Evolutionary conservation across 2,888 invertebrate species (phyloP).

Genomic region (Trichopoda pennipes): DNA sequence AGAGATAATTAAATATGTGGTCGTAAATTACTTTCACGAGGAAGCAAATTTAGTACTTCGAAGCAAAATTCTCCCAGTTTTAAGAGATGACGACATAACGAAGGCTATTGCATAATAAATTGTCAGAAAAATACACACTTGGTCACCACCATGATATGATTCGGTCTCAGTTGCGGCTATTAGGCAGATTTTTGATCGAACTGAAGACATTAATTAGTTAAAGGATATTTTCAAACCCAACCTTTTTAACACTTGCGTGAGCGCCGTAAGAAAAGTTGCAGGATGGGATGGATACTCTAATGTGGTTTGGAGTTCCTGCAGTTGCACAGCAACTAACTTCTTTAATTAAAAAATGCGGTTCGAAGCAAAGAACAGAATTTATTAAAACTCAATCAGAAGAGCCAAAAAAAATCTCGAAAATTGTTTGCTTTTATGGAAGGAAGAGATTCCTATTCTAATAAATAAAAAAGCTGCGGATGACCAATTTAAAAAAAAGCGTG

Average conservation of each 20-base stretch:
- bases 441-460: too few relatives aligned
- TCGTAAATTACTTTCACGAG: neutral
- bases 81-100: neutral
- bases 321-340: neutral
- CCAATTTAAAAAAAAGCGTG: too few relatives aligned
- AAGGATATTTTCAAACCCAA: too few relatives aligned
- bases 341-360: neutral
- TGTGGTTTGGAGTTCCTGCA: neutral
- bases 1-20: neutral
- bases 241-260: too few relatives aligned
- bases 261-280: too few relatives aligned
- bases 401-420: too few relatives aligned
- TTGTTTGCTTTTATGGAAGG: too few relatives aligned
- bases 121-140: neutral
- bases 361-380: slow-evolving; percentile 2
- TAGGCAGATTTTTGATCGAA: neutral
- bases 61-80: neutral
- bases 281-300: neutral
- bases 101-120: neutral
- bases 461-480: too few relatives aligned
- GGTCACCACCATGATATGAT: slow-evolving; percentile 4
- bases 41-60: neutral
- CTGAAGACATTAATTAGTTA: too few relatives aligned
- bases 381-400: neutral
- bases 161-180: neutral